A percentile compares a stretch with the other conserved stretches of the same genome.
phyloP scores from a whole-genome alignment of 2,888 invertebrate genomes.

The Lycia hirtaria region DNA sequence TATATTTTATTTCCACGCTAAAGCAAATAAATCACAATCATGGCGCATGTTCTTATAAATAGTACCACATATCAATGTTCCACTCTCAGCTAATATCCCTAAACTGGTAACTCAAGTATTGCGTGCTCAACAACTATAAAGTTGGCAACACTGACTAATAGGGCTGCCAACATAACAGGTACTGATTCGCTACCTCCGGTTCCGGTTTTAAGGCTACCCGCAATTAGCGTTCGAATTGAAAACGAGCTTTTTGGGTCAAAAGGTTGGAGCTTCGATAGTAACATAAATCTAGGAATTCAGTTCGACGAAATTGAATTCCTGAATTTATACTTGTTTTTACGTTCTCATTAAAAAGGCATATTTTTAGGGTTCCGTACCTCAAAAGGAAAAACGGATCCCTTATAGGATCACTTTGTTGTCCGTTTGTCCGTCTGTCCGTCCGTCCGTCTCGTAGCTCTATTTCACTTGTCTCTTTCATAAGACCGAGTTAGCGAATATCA shows the following conservation, averaged over 20 bases:
- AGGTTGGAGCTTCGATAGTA: background rate
- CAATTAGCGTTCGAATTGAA: conserved; percentile 34
- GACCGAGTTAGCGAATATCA: too few relatives aligned
- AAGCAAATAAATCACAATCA: conserved; percentile 8
- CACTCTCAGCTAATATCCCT: conserved; percentile 41
- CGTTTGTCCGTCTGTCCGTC: too few relatives aligned
- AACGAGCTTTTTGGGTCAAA: conserved; percentile 38
- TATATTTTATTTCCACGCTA: too few relatives aligned
- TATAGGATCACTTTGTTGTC: too few relatives aligned
- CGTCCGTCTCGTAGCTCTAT: too few relatives aligned
- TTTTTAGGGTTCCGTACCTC: too few relatives aligned
- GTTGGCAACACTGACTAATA: conserved; percentile 68
- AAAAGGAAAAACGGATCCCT: too few relatives aligned
- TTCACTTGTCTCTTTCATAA: too few relatives aligned
- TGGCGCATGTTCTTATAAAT: conserved; percentile 14
- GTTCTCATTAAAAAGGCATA: too few relatives aligned
- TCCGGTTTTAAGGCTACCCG: conserved; percentile 37
- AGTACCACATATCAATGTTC: conserved; percentile 30
- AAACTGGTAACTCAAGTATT: conserved; percentile 54
- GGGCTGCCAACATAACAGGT: conserved; percentile 62
- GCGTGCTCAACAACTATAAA: conserved; percentile 48
- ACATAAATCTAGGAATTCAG: too few relatives aligned
- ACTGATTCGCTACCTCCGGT: conserved; percentile 51
- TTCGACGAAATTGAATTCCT: too few relatives aligned
- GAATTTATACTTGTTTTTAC: too few relatives aligned